Evolutionary conservation across 2,113 vertebrate species (phyloP).

Genomic region (Apteryx mantelli): DNA sequence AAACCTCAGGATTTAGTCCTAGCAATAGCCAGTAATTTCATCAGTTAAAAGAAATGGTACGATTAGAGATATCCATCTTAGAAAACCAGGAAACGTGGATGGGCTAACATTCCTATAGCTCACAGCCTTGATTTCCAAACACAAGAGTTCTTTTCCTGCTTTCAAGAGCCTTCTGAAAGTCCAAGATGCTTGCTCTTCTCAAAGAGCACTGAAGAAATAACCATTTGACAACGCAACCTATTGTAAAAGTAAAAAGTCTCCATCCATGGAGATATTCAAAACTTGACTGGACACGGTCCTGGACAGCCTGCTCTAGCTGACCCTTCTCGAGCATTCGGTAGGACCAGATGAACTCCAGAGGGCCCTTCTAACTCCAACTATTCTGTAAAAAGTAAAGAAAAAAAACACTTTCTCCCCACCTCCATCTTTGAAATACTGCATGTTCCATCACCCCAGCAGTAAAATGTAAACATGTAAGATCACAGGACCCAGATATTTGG

Average conservation of each 20-base stretch:
- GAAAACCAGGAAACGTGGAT: not conserved
- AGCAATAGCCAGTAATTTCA: not conserved
- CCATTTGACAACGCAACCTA: not conserved
- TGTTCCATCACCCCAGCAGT: not conserved
- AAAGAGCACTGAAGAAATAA: not conserved
- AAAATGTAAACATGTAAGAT: conserved; percentile 9
- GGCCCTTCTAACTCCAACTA: no score
- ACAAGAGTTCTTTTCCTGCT: not conserved
- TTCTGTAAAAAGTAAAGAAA: not conserved
- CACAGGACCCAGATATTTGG: conserved; percentile 35
- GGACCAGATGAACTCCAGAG: not conserved
- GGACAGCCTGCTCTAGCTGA: no score
- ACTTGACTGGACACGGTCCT: no score
- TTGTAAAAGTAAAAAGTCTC: not conserved
- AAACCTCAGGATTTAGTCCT: not conserved
- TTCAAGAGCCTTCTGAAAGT: conserved; percentile 8
- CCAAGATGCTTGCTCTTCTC: not conserved
- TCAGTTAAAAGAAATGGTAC: not conserved
- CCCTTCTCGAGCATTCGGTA: no score
- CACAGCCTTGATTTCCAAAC: not conserved
- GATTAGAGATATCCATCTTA: not conserved
- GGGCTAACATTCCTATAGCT: not conserved
- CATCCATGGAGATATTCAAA: no score
- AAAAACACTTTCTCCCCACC: not conserved
- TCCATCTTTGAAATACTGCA: conserved; percentile 11